Evolutionary conservation across 2,797 vertebrate genomes (phyloP), one percentile per base, ranked within the genome.

Genomic region (Melanotaenia pygmaea): DNA sequence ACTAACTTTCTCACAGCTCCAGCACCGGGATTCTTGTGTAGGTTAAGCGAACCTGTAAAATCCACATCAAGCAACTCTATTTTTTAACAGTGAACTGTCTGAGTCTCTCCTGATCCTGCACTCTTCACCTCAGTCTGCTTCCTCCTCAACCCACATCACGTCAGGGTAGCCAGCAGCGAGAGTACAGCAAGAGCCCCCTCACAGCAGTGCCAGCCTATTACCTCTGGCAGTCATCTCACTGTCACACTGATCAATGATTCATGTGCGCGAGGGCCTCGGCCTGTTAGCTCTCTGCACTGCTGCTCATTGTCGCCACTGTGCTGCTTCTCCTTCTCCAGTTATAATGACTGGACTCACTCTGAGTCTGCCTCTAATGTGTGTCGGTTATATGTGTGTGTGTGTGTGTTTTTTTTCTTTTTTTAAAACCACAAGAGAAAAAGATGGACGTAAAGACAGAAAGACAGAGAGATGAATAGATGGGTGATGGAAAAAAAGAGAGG

Each of bases 231-330:
- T 91, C 90, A 84, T 92, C 91, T 90, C 87, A 73, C 90, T 91
- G 91, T 93, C 90, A 91, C 85, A 74, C 89, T 91, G 89, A 92
- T 93, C 91, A 91, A 91, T 93, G 91, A 89, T 90, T 91, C 90
- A 91, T 92, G 84, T 79, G 83, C 47, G 73, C 43, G 59, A 83
- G 76, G 76, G 77, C 84, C 77, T 69, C 58, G 53, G 89, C 88
- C 89, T 79, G 91, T 89, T 91, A 89, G 87, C 86, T 90, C 72
- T 20, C 78, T 63, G 85, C 85, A 67, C 86, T 64, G 79, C 89
- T 82, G 86, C 86, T 84, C 68, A 34, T 76, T 61, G 78, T 59
- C 69, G 58, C 80, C 51, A 64, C 78, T 65, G 57, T 50, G 77
- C 80, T 71, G 68, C 72, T 3, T 72, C 75, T 53, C 62, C 72